A percentile compares a stretch with the other conserved stretches of the same genome.
Evolutionary conservation across 64 coral and sea anemone genomes (phyloP).

Genomic region (Acropora tenuis): DNA sequence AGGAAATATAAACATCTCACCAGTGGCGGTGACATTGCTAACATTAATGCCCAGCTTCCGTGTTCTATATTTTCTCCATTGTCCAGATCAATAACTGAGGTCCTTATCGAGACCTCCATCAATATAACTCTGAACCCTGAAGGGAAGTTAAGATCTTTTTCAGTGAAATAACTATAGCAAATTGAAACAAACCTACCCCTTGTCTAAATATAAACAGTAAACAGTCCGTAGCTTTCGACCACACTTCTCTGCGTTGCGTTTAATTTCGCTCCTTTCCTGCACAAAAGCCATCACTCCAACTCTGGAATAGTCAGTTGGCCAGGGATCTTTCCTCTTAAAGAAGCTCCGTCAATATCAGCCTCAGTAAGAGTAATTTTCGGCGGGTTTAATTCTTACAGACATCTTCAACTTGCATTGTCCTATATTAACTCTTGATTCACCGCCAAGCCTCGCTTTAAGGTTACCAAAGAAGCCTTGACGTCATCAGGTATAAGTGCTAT

Average conservation of each 20-base stretch:
- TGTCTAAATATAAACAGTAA: not conserved
- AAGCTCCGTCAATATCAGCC: conserved; percentile 9
- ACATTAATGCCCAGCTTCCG: not conserved
- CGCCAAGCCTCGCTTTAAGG: no score
- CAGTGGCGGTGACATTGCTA: not conserved
- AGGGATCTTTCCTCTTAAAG: not conserved
- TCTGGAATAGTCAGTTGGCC: conserved; percentile 18
- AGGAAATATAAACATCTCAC: conserved; percentile 17
- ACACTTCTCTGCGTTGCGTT: not conserved
- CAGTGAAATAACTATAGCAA: no score
- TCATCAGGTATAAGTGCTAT: no score
- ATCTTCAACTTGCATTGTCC: no score
- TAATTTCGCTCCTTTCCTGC: conserved; percentile 30
- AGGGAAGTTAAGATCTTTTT: not conserved
- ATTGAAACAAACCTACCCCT: no score
- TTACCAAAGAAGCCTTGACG: no score
- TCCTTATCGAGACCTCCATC: conserved; percentile 9
- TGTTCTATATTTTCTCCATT: not conserved
- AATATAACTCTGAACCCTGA: conserved; percentile 46
- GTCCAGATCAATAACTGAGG: not conserved
- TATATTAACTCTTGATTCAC: no score
- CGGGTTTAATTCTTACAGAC: no score
- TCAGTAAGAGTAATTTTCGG: not conserved
- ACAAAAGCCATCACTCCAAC: conserved; percentile 30
- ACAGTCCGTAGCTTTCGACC: conserved; percentile 2